Base-by-base conservation (phyloP, 1,140 invertebrate genomes). In the Pygmarrhopalites habei region DNA sequence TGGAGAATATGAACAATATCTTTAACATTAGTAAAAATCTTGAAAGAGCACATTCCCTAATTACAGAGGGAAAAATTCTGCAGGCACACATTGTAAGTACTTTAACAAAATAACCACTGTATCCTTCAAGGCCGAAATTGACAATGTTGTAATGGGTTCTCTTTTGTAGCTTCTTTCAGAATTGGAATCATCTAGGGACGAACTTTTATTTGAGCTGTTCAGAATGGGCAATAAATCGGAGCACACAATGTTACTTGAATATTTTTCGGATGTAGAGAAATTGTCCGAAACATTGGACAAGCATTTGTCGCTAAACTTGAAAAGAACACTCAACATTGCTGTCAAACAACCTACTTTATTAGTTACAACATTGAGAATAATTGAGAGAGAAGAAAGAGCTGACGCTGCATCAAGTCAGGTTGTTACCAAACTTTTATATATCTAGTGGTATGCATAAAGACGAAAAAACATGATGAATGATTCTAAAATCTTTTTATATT, bases 1-100 rank as follows among this genome's bases (percentile, higher is more conserved):
- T 95, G 81, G 95, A 98, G 73, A 98, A 98, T 76, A 78, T 99
- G 4, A 98, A 96, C 74, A 93, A 98, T 73, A 95, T 99, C 61
- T 97, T 98, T 71, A 97, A 92, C 47, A 93, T 99, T 0, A 93
- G 92, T 14, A 92, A 96, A 73, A 96, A 90, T 78, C 90, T 99
- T 1, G 86, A 90, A 59, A 94, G 92, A 77, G 97, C 95, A 0
- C 88, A 93, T 72, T 86, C 90, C 56, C 88, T 89, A 79, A 98
- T 99, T 63, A 87, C 86, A 67, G 94, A 99, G 70, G 93, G 94
- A 53, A 95, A 98, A 77, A 77, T 98, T 14, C 76, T 99, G 0
- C 87, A 93, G 76, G 93, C 95, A 14, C 95, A 98, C 79, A 86
- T 96, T 80, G 82, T 83, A 62, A 62, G 62, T 67, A 21, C n/a